Evolutionary conservation across 2,797 vertebrate genomes (phyloP), one percentile per base, ranked within the genome.

Genomic region (Labroides dimidiatus): DNA sequence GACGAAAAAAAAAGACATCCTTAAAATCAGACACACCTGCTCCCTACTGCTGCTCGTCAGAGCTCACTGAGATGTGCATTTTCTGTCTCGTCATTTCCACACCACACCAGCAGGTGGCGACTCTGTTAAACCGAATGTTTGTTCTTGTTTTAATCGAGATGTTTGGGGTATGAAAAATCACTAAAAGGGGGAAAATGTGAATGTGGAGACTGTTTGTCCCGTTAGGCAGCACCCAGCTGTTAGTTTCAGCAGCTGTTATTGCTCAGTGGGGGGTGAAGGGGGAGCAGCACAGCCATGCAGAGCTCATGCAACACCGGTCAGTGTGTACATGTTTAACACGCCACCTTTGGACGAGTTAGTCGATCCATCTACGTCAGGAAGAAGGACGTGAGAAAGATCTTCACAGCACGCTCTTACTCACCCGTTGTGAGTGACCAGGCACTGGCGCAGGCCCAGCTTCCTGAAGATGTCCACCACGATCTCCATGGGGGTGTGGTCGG

Each of bases 381-480:
- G 30, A 8, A 33, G 30, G 30, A 33, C 14, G 75, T 17, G 50
- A 52, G 59, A n/a, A 4, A 11, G 61, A 0, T 44, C 37, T 6
- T 3, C 21, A 1, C 42, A 1, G 21, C 19, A 43, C 43, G 5
- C 23, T 1, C 1, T 30, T 20, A 71, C 96, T 97, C 88, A 99
- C 98, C 98, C 98, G 7, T 99, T 99, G 91, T 99, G 98, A 65
- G 98, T 99, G 88, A 99, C 98, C 84, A 99, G 96, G 92, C 97
- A 99, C 95, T 99, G 98, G 84, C 98, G 96, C 89, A 99, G 95
- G 5, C 98, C 98, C 74, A 99, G 89, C 89, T 99, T 99, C 30
- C 98, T 95, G 93, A 99, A 99, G 87, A 99, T 99, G 91, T 99
- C 98, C 90, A 99, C 98, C 90, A 99, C 98, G 11, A 99, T 99